Percentiles rank a stretch among this genome's conserved stretches.
phyloP scores from a whole-genome alignment of 1,140 invertebrate species.

The Megathymus violae region DNA sequence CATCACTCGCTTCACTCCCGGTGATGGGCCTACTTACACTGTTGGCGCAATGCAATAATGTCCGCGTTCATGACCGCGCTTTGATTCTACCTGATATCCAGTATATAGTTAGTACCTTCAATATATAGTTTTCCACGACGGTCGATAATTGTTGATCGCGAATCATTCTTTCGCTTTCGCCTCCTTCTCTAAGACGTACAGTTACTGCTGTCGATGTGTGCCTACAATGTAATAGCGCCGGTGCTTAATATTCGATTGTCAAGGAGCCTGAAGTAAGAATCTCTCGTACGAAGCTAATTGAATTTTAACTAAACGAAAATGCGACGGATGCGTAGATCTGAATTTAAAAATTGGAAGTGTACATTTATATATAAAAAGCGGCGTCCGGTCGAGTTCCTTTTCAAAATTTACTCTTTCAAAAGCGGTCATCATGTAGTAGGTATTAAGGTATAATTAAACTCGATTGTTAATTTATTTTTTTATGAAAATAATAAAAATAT shows the following conservation, averaged over 20 bases:
- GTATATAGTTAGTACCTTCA: not conserved
- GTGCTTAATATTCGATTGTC: constrained; percentile 49
- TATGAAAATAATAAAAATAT: not conserved
- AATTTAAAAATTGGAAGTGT: constrained; percentile 38
- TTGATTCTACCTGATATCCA: constrained; percentile 21
- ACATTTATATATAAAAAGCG: constrained; percentile 59
- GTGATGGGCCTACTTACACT: constrained; percentile 62
- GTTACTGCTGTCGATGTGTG: constrained; percentile 46
- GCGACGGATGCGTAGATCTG: constrained; percentile 77
- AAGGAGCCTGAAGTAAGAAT: constrained; percentile 33
- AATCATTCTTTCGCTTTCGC: constrained; percentile 37
- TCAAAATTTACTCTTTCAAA: constrained; percentile 21
- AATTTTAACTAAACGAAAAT: constrained; percentile 45
- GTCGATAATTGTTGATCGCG: not conserved
- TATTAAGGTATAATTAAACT: not conserved
- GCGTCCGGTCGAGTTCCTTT: constrained; percentile 70
- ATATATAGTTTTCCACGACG: not conserved
- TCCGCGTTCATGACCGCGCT: constrained; percentile 37
- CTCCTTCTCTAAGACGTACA: constrained; percentile 33
- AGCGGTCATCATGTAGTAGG: not conserved
- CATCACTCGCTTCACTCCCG: constrained; percentile 76
- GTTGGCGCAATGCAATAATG: constrained; percentile 55
- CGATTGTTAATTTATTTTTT: not conserved
- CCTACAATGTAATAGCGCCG: constrained; percentile 57
- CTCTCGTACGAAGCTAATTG: constrained; percentile 32